phyloP scores from a whole-genome alignment of 2,888 invertebrate species.

The Dorcus parallelipipedus region DNA sequence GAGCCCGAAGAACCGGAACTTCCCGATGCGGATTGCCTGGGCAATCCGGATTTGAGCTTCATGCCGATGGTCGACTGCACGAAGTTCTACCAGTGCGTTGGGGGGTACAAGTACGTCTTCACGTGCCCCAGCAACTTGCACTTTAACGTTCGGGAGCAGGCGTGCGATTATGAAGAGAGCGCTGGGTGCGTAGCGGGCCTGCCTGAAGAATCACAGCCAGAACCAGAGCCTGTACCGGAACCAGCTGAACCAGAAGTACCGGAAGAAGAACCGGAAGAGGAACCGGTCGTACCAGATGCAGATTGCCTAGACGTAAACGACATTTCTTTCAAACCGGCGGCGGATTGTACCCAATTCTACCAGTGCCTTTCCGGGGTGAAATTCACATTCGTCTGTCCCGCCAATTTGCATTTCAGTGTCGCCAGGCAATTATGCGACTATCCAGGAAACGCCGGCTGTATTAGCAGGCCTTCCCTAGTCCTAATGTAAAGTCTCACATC shows the following conservation, averaged over 20 bases:
- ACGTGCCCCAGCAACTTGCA: slow-evolving; percentile 11
- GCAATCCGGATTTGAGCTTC: background rate
- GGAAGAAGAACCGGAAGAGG: slow-evolving; percentile 47
- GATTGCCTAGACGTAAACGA: background rate
- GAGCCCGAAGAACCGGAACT: background rate
- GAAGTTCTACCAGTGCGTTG: slow-evolving; percentile 7
- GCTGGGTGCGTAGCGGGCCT: slow-evolving; percentile 24
- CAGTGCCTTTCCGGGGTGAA: slow-evolving; percentile 7
- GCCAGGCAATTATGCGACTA: slow-evolving; percentile 7
- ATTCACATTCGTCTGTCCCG: slow-evolving; percentile 4
- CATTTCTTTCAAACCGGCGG: background rate
- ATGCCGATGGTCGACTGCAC: slow-evolving; percentile 2
- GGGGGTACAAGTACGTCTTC: slow-evolving; percentile 3
- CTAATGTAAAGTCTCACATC: no score
- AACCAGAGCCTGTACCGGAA: slow-evolving; percentile 33
- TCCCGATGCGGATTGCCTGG: background rate
- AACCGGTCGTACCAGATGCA: no score
- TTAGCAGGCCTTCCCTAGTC: no score
- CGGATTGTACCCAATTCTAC: slow-evolving; percentile 5
- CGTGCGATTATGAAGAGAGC: slow-evolving; percentile 21
- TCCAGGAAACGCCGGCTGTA: slow-evolving; percentile 26
- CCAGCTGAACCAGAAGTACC: slow-evolving; percentile 39
- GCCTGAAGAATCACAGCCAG: slow-evolving; percentile 40
- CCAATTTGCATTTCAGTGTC: slow-evolving; percentile 12
- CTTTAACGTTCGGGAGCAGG: slow-evolving; percentile 6